Base-by-base conservation (phyloP, 1,140 invertebrate species). In the Meloidogyne hapla region DNA sequence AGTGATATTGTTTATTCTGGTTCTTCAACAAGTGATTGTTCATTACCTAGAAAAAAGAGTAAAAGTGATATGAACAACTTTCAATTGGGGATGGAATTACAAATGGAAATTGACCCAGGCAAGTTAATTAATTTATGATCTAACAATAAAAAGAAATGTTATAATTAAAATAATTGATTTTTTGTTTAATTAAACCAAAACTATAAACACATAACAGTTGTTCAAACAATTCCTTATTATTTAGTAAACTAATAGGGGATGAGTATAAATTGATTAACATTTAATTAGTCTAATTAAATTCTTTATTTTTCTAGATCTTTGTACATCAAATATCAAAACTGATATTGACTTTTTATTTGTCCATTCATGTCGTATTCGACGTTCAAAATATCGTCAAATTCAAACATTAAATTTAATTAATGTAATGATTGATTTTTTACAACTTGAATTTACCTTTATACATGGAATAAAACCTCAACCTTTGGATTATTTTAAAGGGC, bases 401-500 rank as follows among this genome's bases (percentile, higher is more conserved):
- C 48, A 56, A 56, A 56, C 48, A 21, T 8, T 56, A n/a, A n/a
- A n/a, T 56, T 56, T 56, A 56, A 56, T 56, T 56, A 18, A 56
- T n/a, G 18, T 56, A n/a, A 56, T 56, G 48, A 18, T 56, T 56
- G 48, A 56, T 56, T 56, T 56, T 56, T 8, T 56, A 15, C 48
- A 56, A 56, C 48, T 56, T 56, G 48, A 56, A 56, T 56, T n/a
- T 56, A n/a, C 48, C 0, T 56, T 56, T 56, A 56, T 56, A 8
- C 48, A n/a, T n/a, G 48, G 48, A 56, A 18, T 56, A n/a, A 56
- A 21, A 56, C 48, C 48, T 56, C 48, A 56, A 9, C 48, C 48
- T 56, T n/a, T 56, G n/a, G n/a, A 56, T 56, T 56, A 56, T 56
- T 56, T 56, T 56, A 56, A 56, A 56, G 48, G 48, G n/a, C 48